Evolutionary conservation across 1,140 invertebrate species (phyloP).

Genomic region (Megalopta genalis): DNA sequence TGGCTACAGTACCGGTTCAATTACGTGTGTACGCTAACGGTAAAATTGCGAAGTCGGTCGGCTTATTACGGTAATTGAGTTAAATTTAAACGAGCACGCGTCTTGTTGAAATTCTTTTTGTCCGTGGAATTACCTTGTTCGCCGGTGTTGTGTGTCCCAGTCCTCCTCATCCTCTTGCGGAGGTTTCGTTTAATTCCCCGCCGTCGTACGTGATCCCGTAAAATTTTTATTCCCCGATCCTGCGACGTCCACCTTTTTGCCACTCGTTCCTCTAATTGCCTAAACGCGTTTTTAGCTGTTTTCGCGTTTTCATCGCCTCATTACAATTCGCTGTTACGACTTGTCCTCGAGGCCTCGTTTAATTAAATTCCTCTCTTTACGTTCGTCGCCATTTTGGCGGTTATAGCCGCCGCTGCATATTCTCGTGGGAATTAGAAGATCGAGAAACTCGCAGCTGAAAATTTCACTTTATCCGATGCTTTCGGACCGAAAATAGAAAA

Average conservation of each 20-base stretch:
- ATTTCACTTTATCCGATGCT: no score
- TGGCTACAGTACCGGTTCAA: neutral
- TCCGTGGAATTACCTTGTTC: neutral
- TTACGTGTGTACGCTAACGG: neutral
- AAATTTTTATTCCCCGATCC: neutral
- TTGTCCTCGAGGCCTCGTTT: neutral
- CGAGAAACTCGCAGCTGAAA: neutral
- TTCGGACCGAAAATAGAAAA: neutral
- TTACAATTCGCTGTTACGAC: slow-evolving; percentile 4
- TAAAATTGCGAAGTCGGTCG: neutral
- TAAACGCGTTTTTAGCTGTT: neutral
- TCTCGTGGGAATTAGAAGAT: neutral
- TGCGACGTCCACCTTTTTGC: no score
- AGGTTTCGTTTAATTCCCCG: neutral
- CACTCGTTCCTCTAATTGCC: neutral
- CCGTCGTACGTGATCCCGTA: neutral
- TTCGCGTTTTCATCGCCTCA: neutral
- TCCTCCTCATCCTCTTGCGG: neutral
- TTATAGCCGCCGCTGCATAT: neutral
- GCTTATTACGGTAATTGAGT: slow-evolving; percentile 10
- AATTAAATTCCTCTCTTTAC: neutral
- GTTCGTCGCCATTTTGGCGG: neutral
- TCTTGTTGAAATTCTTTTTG: slow-evolving; percentile 2
- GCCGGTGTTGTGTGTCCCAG: neutral
- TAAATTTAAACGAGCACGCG: neutral